Conservation (phyloP, 2,113 vertebrate genomes). For the Channa argus region DNA sequence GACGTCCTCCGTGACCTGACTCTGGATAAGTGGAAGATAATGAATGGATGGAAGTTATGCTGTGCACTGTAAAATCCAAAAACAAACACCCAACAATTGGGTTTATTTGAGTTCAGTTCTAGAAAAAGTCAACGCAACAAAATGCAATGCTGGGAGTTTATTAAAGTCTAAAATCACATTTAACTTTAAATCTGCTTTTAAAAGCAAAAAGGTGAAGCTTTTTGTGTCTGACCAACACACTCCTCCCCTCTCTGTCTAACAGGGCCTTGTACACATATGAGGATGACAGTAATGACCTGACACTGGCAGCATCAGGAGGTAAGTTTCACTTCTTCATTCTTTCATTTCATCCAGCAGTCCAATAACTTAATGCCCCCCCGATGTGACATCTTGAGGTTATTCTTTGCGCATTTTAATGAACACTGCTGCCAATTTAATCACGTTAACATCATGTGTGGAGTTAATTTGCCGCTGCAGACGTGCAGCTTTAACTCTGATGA, state of each 20-base stretch:
- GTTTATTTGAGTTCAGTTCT: too few relatives aligned
- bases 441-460: not conserved
- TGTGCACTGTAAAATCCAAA: too few relatives aligned
- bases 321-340: slow-evolving; percentile 45
- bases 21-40: too few relatives aligned
- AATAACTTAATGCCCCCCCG: not conserved
- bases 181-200: too few relatives aligned
- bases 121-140: too few relatives aligned
- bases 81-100: too few relatives aligned
- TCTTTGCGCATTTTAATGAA: slow-evolving; percentile 8
- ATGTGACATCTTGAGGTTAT: not conserved
- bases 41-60: too few relatives aligned
- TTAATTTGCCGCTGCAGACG: not conserved
- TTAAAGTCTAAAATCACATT: too few relatives aligned
- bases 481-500: slow-evolving; percentile 2
- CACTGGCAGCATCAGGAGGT: slow-evolving; percentile 93
- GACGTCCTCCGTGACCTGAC: too few relatives aligned
- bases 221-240: too few relatives aligned
- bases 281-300: slow-evolving; percentile 92
- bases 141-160: too few relatives aligned
- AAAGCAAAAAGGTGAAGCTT: too few relatives aligned
- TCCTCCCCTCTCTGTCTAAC: slow-evolving; percentile 18
- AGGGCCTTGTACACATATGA: slow-evolving; percentile 98
- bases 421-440: not conserved
- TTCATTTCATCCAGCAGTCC: not conserved